A percentile compares a stretch with the other conserved stretches of the same genome.
These are phyloP conservation scores for Liopterus haemorrhoidalis DNA, from an alignment of 2,888 invertebrate species.

Conservation along the genomic window DNA sequence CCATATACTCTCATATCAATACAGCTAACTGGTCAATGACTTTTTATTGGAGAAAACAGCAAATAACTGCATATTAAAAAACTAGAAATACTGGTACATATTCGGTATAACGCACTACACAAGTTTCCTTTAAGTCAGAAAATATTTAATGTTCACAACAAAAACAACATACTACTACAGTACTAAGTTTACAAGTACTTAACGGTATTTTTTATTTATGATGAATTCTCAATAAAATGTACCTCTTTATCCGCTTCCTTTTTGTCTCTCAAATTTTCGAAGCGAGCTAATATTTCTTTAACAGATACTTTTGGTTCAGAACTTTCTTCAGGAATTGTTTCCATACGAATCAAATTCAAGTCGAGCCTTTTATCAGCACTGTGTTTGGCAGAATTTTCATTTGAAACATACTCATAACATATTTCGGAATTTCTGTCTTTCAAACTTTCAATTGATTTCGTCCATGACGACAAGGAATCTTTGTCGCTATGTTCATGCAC, in stretches of 20 bases:
- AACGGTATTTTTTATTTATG: slow-evolving; percentile 1
- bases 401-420: slow-evolving; percentile 34
- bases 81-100: slow-evolving; percentile 4
- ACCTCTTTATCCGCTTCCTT: slow-evolving; percentile 26
- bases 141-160: slow-evolving; percentile 1
- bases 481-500: slow-evolving; percentile 41
- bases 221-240: too few relatives aligned
- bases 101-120: not conserved
- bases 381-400: slow-evolving; percentile 22
- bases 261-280: slow-evolving; percentile 53
- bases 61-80: not conserved
- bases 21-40: slow-evolving; percentile 3
- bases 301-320: slow-evolving; percentile 77
- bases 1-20: too few relatives aligned
- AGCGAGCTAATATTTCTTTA: slow-evolving; percentile 73
- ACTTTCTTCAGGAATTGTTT: slow-evolving; percentile 72
- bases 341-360: slow-evolving; percentile 52
- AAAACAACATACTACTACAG: not conserved
- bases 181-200: not conserved
- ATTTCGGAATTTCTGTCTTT: slow-evolving; percentile 35
- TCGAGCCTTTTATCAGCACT: slow-evolving; percentile 32
- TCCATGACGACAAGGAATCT: slow-evolving; percentile 37
- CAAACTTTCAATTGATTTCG: slow-evolving; percentile 30
- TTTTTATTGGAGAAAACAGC: slow-evolving; percentile 3
- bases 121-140: not conserved